A percentile compares a stretch with the other conserved stretches of the same genome.
Evolutionary conservation across 2,888 invertebrate genomes (phyloP).

Genomic region (Callimorpha dominula): DNA sequence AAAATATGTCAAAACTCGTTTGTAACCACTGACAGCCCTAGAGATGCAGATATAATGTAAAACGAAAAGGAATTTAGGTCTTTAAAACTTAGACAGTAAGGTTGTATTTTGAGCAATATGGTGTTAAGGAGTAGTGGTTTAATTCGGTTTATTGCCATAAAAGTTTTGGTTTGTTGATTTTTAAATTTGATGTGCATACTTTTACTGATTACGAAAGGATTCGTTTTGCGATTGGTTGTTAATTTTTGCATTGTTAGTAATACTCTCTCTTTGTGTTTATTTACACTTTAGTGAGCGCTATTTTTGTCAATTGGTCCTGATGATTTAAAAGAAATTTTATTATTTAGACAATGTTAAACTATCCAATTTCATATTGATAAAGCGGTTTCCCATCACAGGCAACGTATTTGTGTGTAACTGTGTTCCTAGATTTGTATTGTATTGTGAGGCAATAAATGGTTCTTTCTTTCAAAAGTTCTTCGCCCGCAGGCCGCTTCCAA

Average conservation of each 20-base stretch:
- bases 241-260: conserved; percentile 23
- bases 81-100: not conserved
- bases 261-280: conserved; percentile 33
- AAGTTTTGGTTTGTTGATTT: conserved; percentile 25
- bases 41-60: not conserved
- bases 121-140: not conserved
- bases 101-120: not conserved
- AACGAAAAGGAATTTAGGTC: not conserved
- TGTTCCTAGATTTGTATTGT: too few species aligned
- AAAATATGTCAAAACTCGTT: conserved; percentile 28
- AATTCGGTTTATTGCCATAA: conserved; percentile 13
- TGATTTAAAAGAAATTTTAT: too few species aligned
- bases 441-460: too few species aligned
- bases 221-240: conserved; percentile 22
- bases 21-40: conserved; percentile 17
- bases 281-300: not conserved
- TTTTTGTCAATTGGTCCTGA: too few species aligned
- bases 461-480: too few species aligned
- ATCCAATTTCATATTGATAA: too few species aligned
- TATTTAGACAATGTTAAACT: too few species aligned
- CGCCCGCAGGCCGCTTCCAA: too few species aligned
- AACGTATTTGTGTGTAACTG: too few species aligned
- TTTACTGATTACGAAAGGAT: conserved; percentile 45
- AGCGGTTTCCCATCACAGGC: too few species aligned
- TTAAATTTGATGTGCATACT: conserved; percentile 32